These are phyloP conservation scores for Anoplolepis gracilipes DNA, from an alignment of 1,140 invertebrate genomes.

Conservation along the genomic window DNA sequence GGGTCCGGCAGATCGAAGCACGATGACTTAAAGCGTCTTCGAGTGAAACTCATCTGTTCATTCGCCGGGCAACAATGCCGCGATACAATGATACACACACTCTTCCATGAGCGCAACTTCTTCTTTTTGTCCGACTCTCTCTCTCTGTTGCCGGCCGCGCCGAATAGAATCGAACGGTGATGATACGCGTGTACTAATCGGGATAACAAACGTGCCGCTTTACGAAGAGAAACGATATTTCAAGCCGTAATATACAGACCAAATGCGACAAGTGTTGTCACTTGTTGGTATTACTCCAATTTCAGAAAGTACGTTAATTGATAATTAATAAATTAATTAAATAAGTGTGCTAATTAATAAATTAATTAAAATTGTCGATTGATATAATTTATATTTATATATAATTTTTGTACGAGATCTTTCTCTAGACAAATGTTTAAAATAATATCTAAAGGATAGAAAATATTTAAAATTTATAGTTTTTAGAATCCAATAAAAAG, in stretches of 20 bases:
- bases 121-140: slow-evolving; percentile 46
- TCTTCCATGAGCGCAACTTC: slow-evolving; percentile 56
- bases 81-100: slow-evolving; percentile 75
- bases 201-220: slow-evolving; percentile 64
- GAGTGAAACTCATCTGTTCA: slow-evolving; percentile 77
- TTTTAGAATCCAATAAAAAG: too few relatives aligned
- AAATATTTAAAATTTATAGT: too few relatives aligned
- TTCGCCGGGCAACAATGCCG: slow-evolving; percentile 72
- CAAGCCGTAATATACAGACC: background rate
- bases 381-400: background rate
- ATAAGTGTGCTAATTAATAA: too few relatives aligned
- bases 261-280: background rate
- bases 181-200: slow-evolving; percentile 59
- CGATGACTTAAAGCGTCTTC: slow-evolving; percentile 77
- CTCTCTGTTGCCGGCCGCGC: slow-evolving; percentile 26
- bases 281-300: background rate
- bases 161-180: slow-evolving; percentile 37
- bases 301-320: background rate
- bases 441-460: too few relatives aligned
- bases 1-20: slow-evolving; percentile 52
- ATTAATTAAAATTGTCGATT: background rate
- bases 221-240: slow-evolving; percentile 10
- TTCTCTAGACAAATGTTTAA: too few relatives aligned
- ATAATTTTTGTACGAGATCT: too few relatives aligned
- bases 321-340: too few relatives aligned